A percentile compares a stretch with the other conserved stretches of the same genome.
Evolutionary conservation across 2,113 vertebrate genomes (phyloP).

Genomic region (Oreochromis tanganicae): DNA sequence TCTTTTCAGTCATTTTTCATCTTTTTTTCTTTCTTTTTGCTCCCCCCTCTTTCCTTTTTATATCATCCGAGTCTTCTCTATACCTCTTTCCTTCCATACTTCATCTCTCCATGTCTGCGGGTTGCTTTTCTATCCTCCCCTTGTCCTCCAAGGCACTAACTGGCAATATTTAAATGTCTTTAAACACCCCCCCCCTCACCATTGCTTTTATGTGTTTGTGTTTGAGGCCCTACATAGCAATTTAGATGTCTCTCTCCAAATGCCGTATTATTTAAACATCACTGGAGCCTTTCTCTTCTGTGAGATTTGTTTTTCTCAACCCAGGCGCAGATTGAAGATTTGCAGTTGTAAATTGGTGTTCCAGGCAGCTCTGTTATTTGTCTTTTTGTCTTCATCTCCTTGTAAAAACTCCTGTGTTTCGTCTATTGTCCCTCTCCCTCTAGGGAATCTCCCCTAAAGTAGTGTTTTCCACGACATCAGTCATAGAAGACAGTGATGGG

Average conservation of each 20-base stretch:
- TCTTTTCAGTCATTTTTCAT: constrained; percentile 22
- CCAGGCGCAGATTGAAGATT: constrained; percentile 43
- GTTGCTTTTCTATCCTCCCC: constrained; percentile 13
- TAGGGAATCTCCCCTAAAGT: constrained; percentile 92
- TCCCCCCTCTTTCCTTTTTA: neutral
- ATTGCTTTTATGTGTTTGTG: constrained; percentile 50
- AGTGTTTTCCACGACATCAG: constrained; percentile 84
- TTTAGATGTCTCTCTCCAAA: constrained; percentile 58
- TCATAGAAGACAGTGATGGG: constrained; percentile 83
- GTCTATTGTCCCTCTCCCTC: constrained; percentile 36
- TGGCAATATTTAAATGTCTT: constrained; percentile 49
- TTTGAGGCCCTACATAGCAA: constrained; percentile 47
- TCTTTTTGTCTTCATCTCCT: constrained; percentile 40
- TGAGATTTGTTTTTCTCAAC: constrained; percentile 50
- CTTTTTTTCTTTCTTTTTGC: neutral
- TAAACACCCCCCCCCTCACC: constrained; percentile 15
- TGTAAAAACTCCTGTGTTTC: constrained; percentile 41
- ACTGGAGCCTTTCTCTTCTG: constrained; percentile 44
- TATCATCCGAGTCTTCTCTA: neutral
- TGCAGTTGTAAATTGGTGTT: constrained; percentile 55
- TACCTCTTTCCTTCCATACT: neutral
- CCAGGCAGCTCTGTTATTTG: constrained; percentile 31
- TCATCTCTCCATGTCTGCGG: neutral
- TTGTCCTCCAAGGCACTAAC: constrained; percentile 4
- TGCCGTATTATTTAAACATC: constrained; percentile 65